phyloP scores from a whole-genome alignment of 2,113 vertebrate genomes.

The Engraulis encrasicolus region DNA sequence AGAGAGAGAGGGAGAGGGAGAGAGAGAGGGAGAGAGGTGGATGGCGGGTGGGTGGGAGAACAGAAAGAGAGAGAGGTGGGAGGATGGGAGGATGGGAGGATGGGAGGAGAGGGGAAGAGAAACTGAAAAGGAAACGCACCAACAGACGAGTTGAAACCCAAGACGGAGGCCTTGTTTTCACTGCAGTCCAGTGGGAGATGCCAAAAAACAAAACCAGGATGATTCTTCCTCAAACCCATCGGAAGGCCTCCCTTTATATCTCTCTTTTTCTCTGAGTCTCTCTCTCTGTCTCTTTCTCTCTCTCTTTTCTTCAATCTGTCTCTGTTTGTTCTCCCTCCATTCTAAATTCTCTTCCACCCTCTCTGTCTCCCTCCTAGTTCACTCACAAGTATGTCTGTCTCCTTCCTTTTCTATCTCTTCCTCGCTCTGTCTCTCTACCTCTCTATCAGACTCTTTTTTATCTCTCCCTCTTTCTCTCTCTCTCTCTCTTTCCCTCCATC shows the following conservation, averaged over 20 bases:
- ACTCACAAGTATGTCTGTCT: background rate
- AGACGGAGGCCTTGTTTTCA: conserved; percentile 16
- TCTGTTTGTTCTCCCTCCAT: too few species aligned
- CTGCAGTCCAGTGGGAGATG: background rate
- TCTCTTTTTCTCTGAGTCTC: background rate
- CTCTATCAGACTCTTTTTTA: background rate
- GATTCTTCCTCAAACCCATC: background rate
- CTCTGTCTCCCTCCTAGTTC: background rate
- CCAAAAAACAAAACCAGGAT: conserved; percentile 1
- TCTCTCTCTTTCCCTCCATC: background rate
- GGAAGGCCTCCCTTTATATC: background rate
- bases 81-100: background rate
- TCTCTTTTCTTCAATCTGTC: background rate
- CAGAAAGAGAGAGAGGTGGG: background rate
- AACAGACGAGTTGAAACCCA: conserved; percentile 39
- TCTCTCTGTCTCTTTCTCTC: too few species aligned
- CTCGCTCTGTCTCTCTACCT: background rate
- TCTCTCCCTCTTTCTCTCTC: background rate
- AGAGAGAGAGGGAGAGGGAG: too few species aligned
- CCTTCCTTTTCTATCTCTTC: background rate
- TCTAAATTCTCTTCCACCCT: background rate
- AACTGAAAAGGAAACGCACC: background rate
- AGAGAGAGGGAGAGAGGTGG: conserved; percentile 20
- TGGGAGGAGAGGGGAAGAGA: background rate
- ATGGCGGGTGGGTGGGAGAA: conserved; percentile 1